Conservation (phyloP, 2,113 vertebrate species). For the Morone saxatilis region DNA sequence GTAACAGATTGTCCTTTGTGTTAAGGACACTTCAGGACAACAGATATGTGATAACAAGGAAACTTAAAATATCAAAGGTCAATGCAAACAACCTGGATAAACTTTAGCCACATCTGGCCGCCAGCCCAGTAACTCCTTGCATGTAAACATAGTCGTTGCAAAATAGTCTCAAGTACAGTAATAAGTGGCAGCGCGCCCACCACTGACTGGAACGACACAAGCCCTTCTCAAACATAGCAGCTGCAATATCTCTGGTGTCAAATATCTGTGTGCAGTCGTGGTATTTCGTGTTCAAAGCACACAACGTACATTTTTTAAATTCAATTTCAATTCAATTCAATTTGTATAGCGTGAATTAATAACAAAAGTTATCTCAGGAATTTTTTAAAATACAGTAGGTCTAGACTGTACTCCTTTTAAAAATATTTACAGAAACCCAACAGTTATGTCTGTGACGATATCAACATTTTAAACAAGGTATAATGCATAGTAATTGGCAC, state of each 20-base stretch:
- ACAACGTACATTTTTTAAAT: too few species aligned
- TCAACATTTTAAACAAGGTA: too few species aligned
- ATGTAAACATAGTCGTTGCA: background rate
- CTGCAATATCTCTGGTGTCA: background rate
- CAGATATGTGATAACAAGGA: conserved; percentile 5
- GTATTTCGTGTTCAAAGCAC: too few species aligned
- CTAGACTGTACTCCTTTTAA: too few species aligned
- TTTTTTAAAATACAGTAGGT: too few species aligned
- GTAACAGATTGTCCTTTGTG: background rate
- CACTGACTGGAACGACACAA: background rate
- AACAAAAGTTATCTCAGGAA: too few species aligned
- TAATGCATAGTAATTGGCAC: too few species aligned
- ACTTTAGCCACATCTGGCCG: background rate
- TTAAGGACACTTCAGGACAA: background rate
- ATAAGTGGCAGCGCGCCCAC: background rate
- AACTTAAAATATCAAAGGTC: conserved; percentile 13
- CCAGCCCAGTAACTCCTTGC: background rate
- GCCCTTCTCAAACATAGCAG: background rate
- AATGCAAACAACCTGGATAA: background rate
- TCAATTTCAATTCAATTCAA: too few species aligned
- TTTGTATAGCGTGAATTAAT: too few species aligned
- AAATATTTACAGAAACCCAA: too few species aligned
- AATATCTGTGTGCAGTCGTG: background rate
- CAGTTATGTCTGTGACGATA: too few species aligned
- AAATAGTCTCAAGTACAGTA: background rate